phyloP scores from a whole-genome alignment of 2,888 invertebrate genomes.

The Clitarchus hookeri region DNA sequence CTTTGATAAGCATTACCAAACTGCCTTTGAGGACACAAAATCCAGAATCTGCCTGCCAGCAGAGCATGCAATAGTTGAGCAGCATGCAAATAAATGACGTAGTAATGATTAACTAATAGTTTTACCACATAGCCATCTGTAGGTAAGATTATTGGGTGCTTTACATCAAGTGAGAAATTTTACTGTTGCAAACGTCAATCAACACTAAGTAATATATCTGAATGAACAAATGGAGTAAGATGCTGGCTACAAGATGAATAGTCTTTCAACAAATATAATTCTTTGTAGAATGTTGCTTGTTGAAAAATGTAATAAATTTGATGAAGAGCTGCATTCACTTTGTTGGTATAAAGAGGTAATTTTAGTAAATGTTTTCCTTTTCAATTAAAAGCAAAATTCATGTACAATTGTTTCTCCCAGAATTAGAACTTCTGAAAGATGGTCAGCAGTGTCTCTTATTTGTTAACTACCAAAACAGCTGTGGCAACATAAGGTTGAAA shows the following conservation, averaged over 20 bases:
- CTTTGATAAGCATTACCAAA: background rate
- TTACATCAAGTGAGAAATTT: background rate
- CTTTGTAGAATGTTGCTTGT: background rate
- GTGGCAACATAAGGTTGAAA: background rate
- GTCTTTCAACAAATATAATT: background rate
- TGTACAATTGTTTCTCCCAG: background rate
- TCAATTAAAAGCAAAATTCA: background rate
- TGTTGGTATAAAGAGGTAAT: background rate
- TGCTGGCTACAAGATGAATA: background rate
- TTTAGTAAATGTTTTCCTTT: background rate
- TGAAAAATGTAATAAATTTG: background rate
- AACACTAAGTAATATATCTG: background rate
- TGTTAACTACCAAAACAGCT: background rate
- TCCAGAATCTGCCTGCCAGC: background rate
- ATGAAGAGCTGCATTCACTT: background rate
- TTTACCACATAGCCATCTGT: background rate
- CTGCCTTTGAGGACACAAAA: background rate
- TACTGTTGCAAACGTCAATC: background rate
- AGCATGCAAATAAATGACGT: background rate
- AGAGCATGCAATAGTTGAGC: background rate
- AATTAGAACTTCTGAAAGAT: background rate
- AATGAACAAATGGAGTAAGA: background rate
- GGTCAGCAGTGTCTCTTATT: background rate
- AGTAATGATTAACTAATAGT: background rate
- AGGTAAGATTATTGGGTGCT: background rate